These are phyloP conservation scores for Cherax quadricarinatus DNA, from an alignment of 1,140 invertebrate species.

Conservation along the genomic window DNA sequence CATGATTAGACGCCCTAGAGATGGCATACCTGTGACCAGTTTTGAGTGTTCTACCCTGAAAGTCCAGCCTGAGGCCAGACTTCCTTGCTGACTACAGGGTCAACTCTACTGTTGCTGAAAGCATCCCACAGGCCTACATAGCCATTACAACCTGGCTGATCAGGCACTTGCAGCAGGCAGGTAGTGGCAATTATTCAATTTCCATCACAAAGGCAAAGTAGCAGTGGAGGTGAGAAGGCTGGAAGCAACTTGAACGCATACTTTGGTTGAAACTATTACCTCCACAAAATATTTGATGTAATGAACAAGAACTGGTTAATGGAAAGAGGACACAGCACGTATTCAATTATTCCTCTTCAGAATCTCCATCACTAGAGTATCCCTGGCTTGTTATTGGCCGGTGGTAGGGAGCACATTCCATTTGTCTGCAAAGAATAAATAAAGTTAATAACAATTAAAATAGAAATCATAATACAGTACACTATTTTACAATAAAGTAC, in stretches of 20 bases:
- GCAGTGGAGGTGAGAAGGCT: neutral
- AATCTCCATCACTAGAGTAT: slow-evolving; percentile 93
- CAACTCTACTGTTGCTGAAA: too few relatives aligned
- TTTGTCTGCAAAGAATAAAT: slow-evolving; percentile 82
- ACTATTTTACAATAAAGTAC: too few relatives aligned
- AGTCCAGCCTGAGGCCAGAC: too few relatives aligned
- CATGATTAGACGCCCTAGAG: too few relatives aligned
- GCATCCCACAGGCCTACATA: too few relatives aligned
- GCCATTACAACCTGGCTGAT: too few relatives aligned
- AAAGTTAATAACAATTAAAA: slow-evolving; percentile 8
- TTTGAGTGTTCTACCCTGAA: too few relatives aligned
- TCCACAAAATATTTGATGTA: slow-evolving; percentile 2
- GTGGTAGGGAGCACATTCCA: slow-evolving; percentile 86
- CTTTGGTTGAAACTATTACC: slow-evolving; percentile 1
- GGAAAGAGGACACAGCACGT: neutral
- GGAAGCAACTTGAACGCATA: neutral
- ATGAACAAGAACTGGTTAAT: neutral
- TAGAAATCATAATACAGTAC: too few relatives aligned
- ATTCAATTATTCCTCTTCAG: slow-evolving; percentile 82
- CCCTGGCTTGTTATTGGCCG: slow-evolving; percentile 82
- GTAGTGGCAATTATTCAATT: neutral
- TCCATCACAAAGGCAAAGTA: neutral
- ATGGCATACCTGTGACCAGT: too few relatives aligned
- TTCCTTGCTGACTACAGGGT: too few relatives aligned
- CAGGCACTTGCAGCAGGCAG: neutral